These are phyloP conservation scores for Drosophila infuscata DNA, from an alignment of 2,888 invertebrate genomes.

Conservation along the genomic window DNA sequence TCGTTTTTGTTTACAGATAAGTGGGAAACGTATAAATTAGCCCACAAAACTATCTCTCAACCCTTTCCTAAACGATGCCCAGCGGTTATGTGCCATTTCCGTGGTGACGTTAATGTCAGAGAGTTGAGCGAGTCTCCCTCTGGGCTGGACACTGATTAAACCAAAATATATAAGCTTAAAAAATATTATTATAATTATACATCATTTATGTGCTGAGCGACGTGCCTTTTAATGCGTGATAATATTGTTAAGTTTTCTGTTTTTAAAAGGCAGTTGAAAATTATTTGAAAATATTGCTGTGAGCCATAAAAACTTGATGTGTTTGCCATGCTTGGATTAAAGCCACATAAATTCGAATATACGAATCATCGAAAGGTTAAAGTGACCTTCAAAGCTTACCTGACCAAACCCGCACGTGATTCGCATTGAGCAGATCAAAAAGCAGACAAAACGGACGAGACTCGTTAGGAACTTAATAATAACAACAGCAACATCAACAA, in stretches of 20 bases:
- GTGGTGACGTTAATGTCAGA: constrained; percentile 59
- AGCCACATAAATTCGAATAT: constrained; percentile 9
- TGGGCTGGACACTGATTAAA: constrained; percentile 38
- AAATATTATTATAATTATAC: not conserved
- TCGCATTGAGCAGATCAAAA: constrained; percentile 43
- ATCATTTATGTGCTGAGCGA: not conserved
- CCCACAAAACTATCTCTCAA: constrained; percentile 16
- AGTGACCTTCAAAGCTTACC: constrained; percentile 16
- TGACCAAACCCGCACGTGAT: constrained; percentile 43
- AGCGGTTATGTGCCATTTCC: constrained; percentile 36
- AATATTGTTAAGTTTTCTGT: not conserved
- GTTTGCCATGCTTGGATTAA: constrained; percentile 1
- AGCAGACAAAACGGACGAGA: constrained; percentile 1
- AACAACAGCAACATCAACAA: constrained; percentile 11
- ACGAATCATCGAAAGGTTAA: constrained; percentile 37
- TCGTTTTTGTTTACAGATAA: constrained; percentile 29
- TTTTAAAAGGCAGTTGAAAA: not conserved
- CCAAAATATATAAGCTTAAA: not conserved
- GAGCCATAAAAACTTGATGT: not conserved
- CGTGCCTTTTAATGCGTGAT: not conserved
- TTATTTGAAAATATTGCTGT: not conserved
- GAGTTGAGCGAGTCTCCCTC: constrained; percentile 27
- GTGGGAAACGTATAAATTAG: constrained; percentile 38
- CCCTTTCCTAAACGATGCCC: constrained; percentile 41
- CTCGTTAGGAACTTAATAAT: constrained; percentile 62